Evolutionary conservation across 1,140 invertebrate species (phyloP).

Genomic region (Megathymus violae): DNA sequence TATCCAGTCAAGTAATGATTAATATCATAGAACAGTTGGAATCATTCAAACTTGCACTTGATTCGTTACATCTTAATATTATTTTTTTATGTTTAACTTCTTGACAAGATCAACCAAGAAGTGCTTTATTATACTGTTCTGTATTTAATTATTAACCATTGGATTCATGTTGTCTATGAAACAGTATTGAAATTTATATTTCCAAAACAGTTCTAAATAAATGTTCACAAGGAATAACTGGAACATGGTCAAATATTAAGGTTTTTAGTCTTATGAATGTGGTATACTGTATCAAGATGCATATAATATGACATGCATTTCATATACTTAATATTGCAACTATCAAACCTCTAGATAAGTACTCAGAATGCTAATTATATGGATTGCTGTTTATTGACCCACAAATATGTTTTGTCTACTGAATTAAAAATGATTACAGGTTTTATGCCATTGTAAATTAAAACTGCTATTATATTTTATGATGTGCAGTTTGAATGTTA

Average conservation of each 20-base stretch:
- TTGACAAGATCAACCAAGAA: slow-evolving; percentile 13
- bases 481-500: slow-evolving; percentile 66
- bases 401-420: slow-evolving; percentile 31
- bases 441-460: slow-evolving; percentile 37
- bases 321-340: slow-evolving; percentile 11
- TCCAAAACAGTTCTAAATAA: not conserved
- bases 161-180: slow-evolving; percentile 1
- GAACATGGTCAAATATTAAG: slow-evolving; percentile 13
- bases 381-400: not conserved
- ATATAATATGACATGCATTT: slow-evolving; percentile 1
- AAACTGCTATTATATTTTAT: slow-evolving; percentile 26
- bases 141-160: slow-evolving; percentile 8
- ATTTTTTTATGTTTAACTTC: slow-evolving; percentile 5
- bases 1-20: slow-evolving; percentile 65
- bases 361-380: slow-evolving; percentile 5
- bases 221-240: slow-evolving; percentile 9
- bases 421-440: slow-evolving; percentile 25
- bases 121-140: slow-evolving; percentile 4
- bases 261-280: slow-evolving; percentile 10
- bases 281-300: slow-evolving; percentile 11
- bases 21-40: slow-evolving; percentile 59
- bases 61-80: slow-evolving; percentile 40
- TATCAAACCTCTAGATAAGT: slow-evolving; percentile 12
- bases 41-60: slow-evolving; percentile 74
- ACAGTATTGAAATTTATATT: slow-evolving; percentile 19